Evolutionary conservation across 1,140 invertebrate species (phyloP).

Genomic region (Andricus grossulariae): DNA sequence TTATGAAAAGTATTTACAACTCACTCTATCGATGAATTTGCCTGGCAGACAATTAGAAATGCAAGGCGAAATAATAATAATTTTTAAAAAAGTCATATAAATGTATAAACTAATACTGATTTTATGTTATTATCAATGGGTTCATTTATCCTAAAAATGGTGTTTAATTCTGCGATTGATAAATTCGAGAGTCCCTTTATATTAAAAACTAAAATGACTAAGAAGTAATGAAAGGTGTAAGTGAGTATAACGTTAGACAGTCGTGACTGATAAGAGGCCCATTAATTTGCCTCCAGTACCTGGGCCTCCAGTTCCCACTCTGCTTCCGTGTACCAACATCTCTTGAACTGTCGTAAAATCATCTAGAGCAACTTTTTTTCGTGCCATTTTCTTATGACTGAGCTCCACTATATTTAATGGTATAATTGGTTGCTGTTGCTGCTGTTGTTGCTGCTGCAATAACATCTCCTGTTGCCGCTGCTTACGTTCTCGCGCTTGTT

Average conservation of each 20-base stretch:
- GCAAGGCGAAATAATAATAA: not conserved
- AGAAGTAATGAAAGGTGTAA: not conserved
- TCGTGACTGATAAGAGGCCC: constrained; percentile 76
- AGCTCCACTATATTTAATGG: constrained; percentile 65
- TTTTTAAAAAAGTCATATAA: not conserved
- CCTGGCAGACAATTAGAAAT: not conserved
- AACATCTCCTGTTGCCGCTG: constrained; percentile 57
- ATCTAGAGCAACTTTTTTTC: constrained; percentile 70
- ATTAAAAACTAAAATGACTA: not conserved
- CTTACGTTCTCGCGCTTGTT: constrained; percentile 60
- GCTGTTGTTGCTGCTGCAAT: constrained; percentile 54
- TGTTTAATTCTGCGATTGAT: not conserved
- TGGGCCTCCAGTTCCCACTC: constrained; percentile 66
- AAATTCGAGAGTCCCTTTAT: not conserved
- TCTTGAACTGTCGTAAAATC: constrained; percentile 75
- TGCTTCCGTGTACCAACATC: constrained; percentile 73
- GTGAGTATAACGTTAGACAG: constrained; percentile 68
- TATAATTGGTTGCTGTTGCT: constrained; percentile 62
- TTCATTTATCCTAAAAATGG: not conserved
- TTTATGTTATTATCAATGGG: not conserved
- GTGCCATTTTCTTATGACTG: constrained; percentile 67
- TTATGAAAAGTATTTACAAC: constrained; percentile 25
- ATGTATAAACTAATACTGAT: constrained; percentile 24
- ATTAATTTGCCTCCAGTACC: constrained; percentile 73
- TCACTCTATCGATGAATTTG: not conserved